A percentile compares a stretch with the other conserved stretches of the same genome.
These are phyloP conservation scores for Meriones unguiculatus DNA, from an alignment of 2,113 vertebrate genomes.

Conservation along the genomic window DNA sequence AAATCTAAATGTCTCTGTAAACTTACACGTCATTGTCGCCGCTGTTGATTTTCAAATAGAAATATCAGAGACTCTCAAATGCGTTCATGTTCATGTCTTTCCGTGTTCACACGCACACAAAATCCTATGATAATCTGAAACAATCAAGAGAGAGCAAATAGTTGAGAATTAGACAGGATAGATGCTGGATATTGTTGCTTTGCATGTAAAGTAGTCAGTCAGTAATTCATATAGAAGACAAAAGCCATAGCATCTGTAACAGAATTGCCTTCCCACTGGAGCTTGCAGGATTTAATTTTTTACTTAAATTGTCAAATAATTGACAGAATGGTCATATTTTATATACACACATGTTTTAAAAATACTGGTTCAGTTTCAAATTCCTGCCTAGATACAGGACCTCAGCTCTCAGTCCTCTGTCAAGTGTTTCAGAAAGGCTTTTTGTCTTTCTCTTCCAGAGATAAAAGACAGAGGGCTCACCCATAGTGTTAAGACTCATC, in stretches of 20 bases:
- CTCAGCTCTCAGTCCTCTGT: not conserved
- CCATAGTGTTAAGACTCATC: not conserved
- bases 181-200: not conserved
- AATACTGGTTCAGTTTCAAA: slow-evolving; percentile 4
- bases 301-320: not conserved
- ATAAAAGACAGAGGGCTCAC: not conserved
- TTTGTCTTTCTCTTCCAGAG: not conserved
- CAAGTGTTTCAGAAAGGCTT: not conserved
- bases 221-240: not conserved
- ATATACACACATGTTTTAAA: not conserved
- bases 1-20: no score
- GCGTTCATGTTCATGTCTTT: not conserved
- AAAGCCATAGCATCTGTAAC: not conserved
- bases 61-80: not conserved
- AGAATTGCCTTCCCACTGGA: not conserved
- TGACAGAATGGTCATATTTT: not conserved
- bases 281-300: slow-evolving; percentile 6
- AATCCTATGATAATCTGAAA: not conserved
- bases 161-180: not conserved
- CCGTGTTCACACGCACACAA: not conserved
- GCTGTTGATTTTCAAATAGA: not conserved
- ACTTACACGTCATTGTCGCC: not conserved
- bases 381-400: not conserved
- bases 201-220: not conserved
- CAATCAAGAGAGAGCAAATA: not conserved